phyloP scores from a whole-genome alignment of 2,797 vertebrate species.

The Lagothrix lagotricha region DNA sequence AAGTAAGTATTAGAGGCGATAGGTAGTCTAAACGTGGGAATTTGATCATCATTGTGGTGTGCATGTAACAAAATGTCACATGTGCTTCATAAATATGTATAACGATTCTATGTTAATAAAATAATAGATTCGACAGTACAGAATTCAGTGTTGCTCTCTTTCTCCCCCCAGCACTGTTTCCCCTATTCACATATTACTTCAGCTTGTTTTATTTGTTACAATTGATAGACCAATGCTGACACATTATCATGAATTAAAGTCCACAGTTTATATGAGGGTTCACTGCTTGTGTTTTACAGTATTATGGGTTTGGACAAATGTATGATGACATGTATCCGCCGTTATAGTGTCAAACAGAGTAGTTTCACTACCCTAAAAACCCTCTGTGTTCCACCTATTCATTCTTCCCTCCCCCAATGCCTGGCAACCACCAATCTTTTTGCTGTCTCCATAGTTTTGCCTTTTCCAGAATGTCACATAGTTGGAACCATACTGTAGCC shows the following conservation, averaged over 20 bases:
- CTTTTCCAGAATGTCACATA: neutral
- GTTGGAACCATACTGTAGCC: neutral
- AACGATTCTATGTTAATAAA: neutral
- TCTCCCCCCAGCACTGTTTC: neutral
- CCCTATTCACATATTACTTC: neutral
- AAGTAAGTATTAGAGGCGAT: neutral
- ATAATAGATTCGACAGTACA: too few species aligned
- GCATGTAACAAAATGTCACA: neutral
- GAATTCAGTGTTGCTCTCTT: neutral
- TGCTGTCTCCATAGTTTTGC: rapidly evolving
- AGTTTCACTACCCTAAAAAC: neutral
- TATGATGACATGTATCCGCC: neutral
- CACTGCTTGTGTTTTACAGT: neutral
- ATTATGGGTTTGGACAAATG: neutral
- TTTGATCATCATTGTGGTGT: neutral
- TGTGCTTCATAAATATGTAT: neutral
- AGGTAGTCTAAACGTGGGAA: neutral
- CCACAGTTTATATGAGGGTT: too few species aligned
- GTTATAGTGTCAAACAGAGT: rapidly evolving
- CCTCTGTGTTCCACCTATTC: neutral
- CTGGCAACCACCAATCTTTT: neutral
- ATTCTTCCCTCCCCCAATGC: rapidly evolving
- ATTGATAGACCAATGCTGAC: too few species aligned
- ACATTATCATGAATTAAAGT: neutral
- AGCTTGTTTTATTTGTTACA: neutral